A percentile compares a stretch with the other conserved stretches of the same genome.
Evolutionary conservation across 2,888 invertebrate genomes (phyloP).

Genomic region (Eupithecia subumbrata): DNA sequence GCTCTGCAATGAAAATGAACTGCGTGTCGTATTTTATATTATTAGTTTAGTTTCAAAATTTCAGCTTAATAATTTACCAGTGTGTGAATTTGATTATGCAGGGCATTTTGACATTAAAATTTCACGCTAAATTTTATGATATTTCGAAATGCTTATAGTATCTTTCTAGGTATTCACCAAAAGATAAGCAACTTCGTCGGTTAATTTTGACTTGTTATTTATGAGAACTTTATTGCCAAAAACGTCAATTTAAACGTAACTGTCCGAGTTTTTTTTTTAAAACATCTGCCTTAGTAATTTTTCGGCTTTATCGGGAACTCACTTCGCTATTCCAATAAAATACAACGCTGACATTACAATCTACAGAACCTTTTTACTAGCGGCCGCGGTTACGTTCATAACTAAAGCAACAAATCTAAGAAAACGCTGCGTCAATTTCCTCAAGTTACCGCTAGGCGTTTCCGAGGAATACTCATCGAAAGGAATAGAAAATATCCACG

Average conservation of each 20-base stretch:
- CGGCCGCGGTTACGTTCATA: neutral
- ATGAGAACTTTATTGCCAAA: too few species aligned
- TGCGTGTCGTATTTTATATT: neutral
- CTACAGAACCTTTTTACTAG: neutral
- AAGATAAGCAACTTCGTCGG: neutral
- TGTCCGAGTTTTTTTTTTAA: too few species aligned
- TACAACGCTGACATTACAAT: neutral
- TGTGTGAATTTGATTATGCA: neutral
- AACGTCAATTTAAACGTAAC: too few species aligned
- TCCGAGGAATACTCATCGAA: constrained; percentile 25
- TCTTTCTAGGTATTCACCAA: neutral
- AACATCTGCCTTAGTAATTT: neutral
- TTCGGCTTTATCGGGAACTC: neutral
- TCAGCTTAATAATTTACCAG: too few species aligned
- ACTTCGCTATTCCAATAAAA: neutral
- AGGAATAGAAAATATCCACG: constrained; percentile 43
- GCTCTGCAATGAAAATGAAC: neutral
- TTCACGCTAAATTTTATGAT: neutral
- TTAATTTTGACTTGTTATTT: too few species aligned
- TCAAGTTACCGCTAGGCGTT: constrained; percentile 15
- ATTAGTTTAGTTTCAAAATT: too few species aligned
- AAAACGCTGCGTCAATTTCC: constrained; percentile 2
- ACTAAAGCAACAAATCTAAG: constrained; percentile 5
- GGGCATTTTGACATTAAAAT: neutral
- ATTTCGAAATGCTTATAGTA: neutral